These are phyloP conservation scores for Arctocebus calabarensis DNA, from an alignment of 2,797 vertebrate genomes.

Conservation along the genomic window DNA sequence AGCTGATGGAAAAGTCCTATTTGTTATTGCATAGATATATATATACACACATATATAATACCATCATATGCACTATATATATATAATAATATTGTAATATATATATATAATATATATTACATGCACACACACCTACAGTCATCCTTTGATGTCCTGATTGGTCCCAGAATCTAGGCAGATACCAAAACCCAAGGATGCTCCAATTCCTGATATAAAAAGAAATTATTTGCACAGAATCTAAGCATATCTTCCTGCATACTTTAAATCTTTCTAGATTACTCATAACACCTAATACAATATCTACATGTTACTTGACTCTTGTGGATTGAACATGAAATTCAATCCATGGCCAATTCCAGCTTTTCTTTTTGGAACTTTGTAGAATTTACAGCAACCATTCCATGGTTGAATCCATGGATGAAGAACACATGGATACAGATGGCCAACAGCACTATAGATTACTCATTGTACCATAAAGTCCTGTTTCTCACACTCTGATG, in stretches of 20 bases:
- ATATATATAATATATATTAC: too few relatives aligned
- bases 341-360: not conserved
- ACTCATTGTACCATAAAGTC: not conserved
- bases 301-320: not conserved
- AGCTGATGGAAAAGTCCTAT: not conserved
- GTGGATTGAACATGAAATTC: not conserved
- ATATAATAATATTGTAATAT: too few relatives aligned
- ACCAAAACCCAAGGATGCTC: not conserved
- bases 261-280: not conserved
- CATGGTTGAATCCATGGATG: not conserved
- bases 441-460: not conserved
- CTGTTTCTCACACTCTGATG: not conserved
- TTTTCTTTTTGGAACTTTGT: not conserved
- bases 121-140: not conserved
- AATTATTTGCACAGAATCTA: not conserved
- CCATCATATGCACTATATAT: too few relatives aligned
- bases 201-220: not conserved
- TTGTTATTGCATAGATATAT: too few relatives aligned
- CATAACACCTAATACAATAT: not conserved
- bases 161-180: not conserved
- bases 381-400: not conserved
- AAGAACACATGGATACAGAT: not conserved
- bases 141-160: not conserved
- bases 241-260: not conserved
- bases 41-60: too few relatives aligned